Conservation (phyloP, 2,797 vertebrate genomes). For the Stomatorhinus walkeri region DNA sequence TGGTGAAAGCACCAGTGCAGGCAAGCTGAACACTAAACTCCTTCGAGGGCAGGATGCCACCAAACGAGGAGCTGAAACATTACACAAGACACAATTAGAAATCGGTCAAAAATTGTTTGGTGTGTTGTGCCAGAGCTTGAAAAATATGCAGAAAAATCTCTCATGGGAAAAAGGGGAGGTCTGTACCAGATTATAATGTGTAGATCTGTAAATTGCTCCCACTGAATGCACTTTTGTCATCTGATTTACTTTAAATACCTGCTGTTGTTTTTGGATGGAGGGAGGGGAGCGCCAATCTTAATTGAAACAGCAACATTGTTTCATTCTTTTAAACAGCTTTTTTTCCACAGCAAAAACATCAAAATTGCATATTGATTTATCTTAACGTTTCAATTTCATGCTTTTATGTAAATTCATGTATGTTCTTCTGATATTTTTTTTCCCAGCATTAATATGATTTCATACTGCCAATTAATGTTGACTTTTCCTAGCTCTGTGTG, state of each 20-base stretch:
- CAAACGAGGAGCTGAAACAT: neutral
- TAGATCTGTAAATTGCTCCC: neutral
- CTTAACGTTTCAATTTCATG: neutral
- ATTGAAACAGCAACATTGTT: neutral
- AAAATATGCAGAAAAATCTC: neutral
- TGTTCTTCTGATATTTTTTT: neutral
- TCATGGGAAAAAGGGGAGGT: neutral
- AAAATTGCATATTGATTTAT: conserved; percentile 16
- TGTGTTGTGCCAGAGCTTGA: neutral
- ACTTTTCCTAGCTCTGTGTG: neutral
- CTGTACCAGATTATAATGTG: neutral
- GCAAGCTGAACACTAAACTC: neutral
- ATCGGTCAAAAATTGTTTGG: neutral
- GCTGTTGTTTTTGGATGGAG: neutral
- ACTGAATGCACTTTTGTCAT: neutral
- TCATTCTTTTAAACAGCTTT: neutral
- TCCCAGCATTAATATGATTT: neutral
- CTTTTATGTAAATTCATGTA: neutral
- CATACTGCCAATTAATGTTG: neutral
- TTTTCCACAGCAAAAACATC: neutral
- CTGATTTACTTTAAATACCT: neutral
- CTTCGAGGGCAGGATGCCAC: neutral
- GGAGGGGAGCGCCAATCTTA: neutral
- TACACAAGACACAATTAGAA: neutral
- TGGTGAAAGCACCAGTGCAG: neutral